Evolutionary conservation across 2,797 vertebrate species (phyloP).

Genomic region (Danionella dracula): DNA sequence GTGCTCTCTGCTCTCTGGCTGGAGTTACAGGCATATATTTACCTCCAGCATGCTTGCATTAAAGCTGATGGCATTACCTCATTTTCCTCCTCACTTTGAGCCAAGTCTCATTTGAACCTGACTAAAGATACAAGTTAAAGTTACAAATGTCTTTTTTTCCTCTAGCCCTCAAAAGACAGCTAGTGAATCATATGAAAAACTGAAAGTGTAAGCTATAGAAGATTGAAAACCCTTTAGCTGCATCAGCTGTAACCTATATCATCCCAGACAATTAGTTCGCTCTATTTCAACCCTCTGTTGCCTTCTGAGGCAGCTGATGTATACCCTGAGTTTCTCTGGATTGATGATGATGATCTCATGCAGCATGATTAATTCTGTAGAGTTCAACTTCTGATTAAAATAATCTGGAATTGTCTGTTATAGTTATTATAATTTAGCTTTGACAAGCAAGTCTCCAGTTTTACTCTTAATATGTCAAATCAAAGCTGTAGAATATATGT

Average conservation of each 20-base stretch:
- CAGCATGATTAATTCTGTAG: too few species aligned
- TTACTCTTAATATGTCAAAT: too few species aligned
- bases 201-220: not conserved
- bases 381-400: too few species aligned
- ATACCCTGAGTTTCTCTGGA: too few species aligned
- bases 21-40: slow-evolving; percentile 57
- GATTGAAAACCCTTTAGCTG: slow-evolving; percentile 13
- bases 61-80: slow-evolving; percentile 7
- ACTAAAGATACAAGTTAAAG: too few species aligned
- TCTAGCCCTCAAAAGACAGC: not conserved
- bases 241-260: not conserved
- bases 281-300: not conserved
- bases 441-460: too few species aligned
- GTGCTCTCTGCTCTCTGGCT: not conserved
- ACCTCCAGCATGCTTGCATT: slow-evolving; percentile 46
- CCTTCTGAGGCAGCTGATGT: not conserved
- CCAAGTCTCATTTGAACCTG: slow-evolving; percentile 7
- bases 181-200: not conserved
- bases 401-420: too few species aligned
- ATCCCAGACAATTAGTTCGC: not conserved
- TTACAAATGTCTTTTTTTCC: not conserved
- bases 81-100: not conserved
- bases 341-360: too few species aligned
- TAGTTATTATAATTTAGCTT: too few species aligned
- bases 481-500: too few species aligned